A percentile compares a stretch with the other conserved stretches of the same genome.
phyloP scores from a whole-genome alignment of 2,797 vertebrate genomes.

The Anas georgica region DNA sequence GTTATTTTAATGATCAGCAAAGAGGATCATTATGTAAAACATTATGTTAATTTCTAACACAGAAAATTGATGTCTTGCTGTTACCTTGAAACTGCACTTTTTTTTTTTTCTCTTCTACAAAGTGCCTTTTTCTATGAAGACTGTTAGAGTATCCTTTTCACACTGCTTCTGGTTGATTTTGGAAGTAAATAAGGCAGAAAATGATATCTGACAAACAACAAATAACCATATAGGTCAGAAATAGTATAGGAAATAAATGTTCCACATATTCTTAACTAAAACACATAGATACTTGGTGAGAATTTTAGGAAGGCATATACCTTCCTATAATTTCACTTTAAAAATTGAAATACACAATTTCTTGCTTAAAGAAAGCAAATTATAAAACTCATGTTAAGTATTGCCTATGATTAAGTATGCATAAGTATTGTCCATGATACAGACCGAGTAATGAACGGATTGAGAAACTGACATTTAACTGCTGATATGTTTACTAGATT shows the following conservation, averaged over 20 bases:
- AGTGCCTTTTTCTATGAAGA: conserved; percentile 22
- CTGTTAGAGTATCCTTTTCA: not conserved
- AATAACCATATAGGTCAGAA: not conserved
- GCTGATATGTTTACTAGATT: not conserved
- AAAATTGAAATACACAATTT: not conserved
- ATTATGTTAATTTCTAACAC: conserved; percentile 61
- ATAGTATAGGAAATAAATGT: not conserved
- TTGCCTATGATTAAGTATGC: not conserved
- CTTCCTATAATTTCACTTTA: not conserved
- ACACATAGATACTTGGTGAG: not conserved
- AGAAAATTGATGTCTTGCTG: conserved; percentile 65
- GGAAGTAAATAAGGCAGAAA: conserved; percentile 1
- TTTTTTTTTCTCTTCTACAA: accelerated
- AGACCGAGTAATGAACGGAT: not conserved
- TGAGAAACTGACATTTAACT: not conserved
- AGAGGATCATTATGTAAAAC: conserved; percentile 65
- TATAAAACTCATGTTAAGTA: not conserved
- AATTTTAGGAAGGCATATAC: not conserved
- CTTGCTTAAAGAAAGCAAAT: not conserved
- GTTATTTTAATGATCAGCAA: conserved; percentile 65
- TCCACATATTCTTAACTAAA: not conserved
- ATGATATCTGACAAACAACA: not conserved
- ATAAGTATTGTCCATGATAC: not conserved
- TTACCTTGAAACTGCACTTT: conserved; percentile 46
- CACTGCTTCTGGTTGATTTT: not conserved